Evolutionary conservation across 2,113 vertebrate genomes (phyloP).

Genomic region (Pangasianodon hypophthalmus): DNA sequence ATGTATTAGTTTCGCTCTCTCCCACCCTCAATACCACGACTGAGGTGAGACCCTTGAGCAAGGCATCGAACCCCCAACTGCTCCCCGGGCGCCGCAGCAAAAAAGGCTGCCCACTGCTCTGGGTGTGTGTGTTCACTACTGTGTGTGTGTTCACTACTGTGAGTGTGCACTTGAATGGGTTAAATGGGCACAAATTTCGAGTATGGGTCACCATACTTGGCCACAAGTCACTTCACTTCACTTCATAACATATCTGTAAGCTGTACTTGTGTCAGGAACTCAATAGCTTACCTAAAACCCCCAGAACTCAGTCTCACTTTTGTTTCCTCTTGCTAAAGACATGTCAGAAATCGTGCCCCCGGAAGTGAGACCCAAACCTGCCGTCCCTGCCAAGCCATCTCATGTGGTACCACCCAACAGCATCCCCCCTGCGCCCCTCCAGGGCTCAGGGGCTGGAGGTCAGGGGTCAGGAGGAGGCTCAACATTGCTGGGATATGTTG

Average conservation of each 20-base stretch:
- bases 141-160: no score
- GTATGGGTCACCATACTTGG: no score
- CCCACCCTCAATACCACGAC: no score
- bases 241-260: neutral
- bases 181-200: no score
- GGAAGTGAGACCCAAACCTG: conserved; percentile 89
- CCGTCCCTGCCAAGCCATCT: conserved; percentile 87
- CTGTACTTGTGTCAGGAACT: neutral
- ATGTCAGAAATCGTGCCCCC: conserved; percentile 94
- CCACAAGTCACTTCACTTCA: no score
- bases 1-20: no score
- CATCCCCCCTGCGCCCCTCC: conserved; percentile 63
- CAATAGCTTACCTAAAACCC: neutral
- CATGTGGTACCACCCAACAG: conserved; percentile 76
- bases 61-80: no score
- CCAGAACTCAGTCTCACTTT: neutral
- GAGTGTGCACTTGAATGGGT: no score
- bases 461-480: conserved; percentile 70
- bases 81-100: no score
- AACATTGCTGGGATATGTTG: conserved; percentile 88
- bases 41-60: no score
- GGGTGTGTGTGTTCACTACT: no score
- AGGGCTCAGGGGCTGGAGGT: conserved; percentile 58
- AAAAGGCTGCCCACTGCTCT: no score
- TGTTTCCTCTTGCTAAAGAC: conserved; percentile 66